Conservation (phyloP, 1,140 invertebrate species). For the Trissolcus basalis region DNA sequence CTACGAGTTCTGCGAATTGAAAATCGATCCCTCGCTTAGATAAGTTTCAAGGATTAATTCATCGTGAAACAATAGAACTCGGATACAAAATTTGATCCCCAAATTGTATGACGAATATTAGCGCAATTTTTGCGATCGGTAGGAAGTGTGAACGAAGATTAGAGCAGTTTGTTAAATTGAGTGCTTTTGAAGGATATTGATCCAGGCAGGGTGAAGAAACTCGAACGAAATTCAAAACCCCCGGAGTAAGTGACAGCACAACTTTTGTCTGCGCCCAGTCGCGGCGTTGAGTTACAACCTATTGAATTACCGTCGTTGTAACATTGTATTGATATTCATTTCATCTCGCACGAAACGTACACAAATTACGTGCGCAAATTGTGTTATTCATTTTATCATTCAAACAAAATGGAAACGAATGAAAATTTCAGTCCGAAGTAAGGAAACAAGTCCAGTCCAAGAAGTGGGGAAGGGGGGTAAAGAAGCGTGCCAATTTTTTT, state of each 20-base stretch:
- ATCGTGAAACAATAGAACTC: no score
- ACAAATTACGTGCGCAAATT: no score
- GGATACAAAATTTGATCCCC: no score
- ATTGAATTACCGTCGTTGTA: constrained; percentile 49
- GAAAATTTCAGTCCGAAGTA: no score
- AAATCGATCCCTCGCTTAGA: no score
- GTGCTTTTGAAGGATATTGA: constrained; percentile 37
- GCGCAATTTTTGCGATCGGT: no score
- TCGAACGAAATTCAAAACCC: constrained; percentile 45
- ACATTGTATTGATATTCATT: constrained; percentile 52
- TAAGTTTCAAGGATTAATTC: no score
- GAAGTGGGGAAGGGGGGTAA: no score
- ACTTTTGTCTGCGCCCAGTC: constrained; percentile 34
- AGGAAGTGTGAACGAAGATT: neutral
- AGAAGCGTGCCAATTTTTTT: no score
- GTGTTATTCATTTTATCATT: neutral
- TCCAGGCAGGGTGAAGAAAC: constrained; percentile 40
- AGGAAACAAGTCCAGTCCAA: no score
- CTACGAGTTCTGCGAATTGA: no score
- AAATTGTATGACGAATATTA: no score
- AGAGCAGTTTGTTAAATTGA: constrained; percentile 7
- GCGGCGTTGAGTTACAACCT: constrained; percentile 27
- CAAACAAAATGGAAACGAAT: neutral
- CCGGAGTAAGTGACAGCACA: constrained; percentile 31
- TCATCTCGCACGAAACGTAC: constrained; percentile 34